Conservation (phyloP, 1,140 invertebrate genomes). For the Drosophila aff. region DNA sequence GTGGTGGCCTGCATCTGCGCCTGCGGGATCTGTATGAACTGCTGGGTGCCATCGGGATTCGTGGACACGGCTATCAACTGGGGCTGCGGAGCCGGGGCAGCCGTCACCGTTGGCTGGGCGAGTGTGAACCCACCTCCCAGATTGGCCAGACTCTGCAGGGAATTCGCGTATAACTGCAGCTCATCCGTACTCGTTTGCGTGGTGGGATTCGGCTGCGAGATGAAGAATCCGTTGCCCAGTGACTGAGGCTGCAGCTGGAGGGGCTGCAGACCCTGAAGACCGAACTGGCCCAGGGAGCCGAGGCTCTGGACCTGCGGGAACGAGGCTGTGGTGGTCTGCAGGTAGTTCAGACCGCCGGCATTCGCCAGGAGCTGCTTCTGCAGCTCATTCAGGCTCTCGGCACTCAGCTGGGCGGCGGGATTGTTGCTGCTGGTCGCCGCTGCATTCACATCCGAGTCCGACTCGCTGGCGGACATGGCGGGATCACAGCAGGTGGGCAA, state of each 20-base stretch:
- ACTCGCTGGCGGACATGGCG: conserved; percentile 90
- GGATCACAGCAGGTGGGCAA: conserved; percentile 89
- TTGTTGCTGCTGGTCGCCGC: not conserved
- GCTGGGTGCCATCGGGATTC: conserved; percentile 76
- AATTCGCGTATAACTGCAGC: conserved; percentile 74
- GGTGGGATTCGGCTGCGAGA: conserved; percentile 63
- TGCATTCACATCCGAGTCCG: conserved; percentile 87
- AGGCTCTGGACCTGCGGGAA: conserved; percentile 69
- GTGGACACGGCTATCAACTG: conserved; percentile 79
- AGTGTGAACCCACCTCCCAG: conserved; percentile 71
- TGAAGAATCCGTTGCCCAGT: conserved; percentile 75
- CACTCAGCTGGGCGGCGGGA: conserved; percentile 29
- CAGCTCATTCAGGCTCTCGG: conserved; percentile 65
- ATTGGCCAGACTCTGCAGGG: conserved; percentile 74
- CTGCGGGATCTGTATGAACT: conserved; percentile 78
- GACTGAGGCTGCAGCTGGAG: conserved; percentile 75
- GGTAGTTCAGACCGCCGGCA: conserved; percentile 65
- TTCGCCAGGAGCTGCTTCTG: conserved; percentile 68
- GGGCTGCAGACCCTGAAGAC: conserved; percentile 62
- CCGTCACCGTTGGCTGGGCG: conserved; percentile 56
- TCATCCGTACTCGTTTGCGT: conserved; percentile 50
- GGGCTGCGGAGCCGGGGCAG: conserved; percentile 53
- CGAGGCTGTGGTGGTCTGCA: conserved; percentile 54
- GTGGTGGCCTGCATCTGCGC: conserved; percentile 28
- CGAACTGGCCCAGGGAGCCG: conserved; percentile 80